These are phyloP conservation scores for Umimayanthus chanpuru DNA, from an alignment of 92 coral and sea anemone species.

Conservation along the genomic window DNA sequence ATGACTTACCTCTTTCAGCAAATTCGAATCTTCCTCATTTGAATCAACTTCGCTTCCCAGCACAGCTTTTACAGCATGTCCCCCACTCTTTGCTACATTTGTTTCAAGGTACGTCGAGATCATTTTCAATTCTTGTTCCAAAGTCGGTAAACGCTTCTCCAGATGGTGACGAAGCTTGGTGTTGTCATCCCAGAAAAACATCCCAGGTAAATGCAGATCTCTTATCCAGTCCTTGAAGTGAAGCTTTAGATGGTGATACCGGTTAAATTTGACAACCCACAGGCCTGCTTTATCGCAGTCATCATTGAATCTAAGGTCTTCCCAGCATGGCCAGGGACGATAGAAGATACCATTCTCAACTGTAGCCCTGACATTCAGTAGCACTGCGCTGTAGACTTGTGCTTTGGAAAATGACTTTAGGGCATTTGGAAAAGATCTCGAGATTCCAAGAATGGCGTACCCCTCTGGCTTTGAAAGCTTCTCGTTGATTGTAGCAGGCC, in stretches of 20 bases:
- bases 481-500: constrained; percentile 22
- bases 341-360: constrained; percentile 42
- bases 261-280: constrained; percentile 52
- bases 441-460: constrained; percentile 49
- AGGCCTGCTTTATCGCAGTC: constrained; percentile 53
- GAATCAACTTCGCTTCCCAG: constrained; percentile 14
- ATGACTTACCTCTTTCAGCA: background rate
- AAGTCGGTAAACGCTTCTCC: constrained; percentile 12
- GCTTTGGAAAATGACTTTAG: constrained; percentile 19
- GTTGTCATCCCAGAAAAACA: constrained; percentile 31
- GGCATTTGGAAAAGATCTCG: constrained; percentile 38
- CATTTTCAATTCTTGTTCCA: constrained; percentile 10
- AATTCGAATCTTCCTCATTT: background rate
- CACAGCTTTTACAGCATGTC: background rate
- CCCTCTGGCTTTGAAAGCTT: constrained; percentile 10
- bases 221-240: constrained; percentile 48
- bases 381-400: constrained; percentile 50
- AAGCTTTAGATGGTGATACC: constrained; percentile 38
- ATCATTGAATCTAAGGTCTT: constrained; percentile 54
- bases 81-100: background rate
- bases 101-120: constrained; percentile 7
- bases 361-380: constrained; percentile 49
- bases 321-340: constrained; percentile 62
- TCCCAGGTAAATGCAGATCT: background rate
- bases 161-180: background rate